Evolutionary conservation across 2,113 vertebrate genomes (phyloP).

Genomic region (Menidia beryllina): DNA sequence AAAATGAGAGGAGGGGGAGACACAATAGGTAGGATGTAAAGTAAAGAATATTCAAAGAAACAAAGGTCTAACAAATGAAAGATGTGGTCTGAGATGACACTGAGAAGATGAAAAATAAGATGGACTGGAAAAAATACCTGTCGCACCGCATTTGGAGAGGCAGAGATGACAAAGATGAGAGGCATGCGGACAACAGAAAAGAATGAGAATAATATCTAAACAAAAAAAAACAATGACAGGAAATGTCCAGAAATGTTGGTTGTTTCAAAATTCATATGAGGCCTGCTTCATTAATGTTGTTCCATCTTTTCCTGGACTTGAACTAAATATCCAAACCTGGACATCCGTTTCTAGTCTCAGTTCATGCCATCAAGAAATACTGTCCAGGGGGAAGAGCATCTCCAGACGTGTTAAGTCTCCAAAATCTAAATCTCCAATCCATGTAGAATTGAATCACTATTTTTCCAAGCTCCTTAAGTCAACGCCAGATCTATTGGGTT

Average conservation of each 20-base stretch:
- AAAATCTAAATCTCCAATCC: background rate
- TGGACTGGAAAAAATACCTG: background rate
- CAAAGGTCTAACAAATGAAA: background rate
- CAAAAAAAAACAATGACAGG: background rate
- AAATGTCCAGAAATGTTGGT: background rate
- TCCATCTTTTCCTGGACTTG: background rate
- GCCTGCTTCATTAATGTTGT: background rate
- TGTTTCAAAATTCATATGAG: conserved; percentile 4
- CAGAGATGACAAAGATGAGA: conserved; percentile 10
- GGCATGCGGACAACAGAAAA: conserved; percentile 1
- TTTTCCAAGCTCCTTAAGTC: conserved; percentile 5
- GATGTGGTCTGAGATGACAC: conserved; percentile 14
- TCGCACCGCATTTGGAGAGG: conserved; percentile 31
- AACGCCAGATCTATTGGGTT: conserved; percentile 10
- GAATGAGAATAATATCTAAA: background rate
- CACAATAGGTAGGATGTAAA: conserved; percentile 24
- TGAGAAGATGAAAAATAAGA: conserved; percentile 15
- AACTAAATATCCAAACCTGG: background rate
- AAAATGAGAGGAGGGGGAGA: background rate
- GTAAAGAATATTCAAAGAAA: conserved; percentile 3
- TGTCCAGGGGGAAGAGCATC: background rate
- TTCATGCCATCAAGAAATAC: background rate
- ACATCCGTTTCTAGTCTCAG: background rate
- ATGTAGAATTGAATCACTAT: conserved; percentile 7
- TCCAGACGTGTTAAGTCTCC: conserved; percentile 5